Conservation (phyloP, 37 sponge, comb jelly and placozoan species). For the Mnemiopsis leidyi region DNA sequence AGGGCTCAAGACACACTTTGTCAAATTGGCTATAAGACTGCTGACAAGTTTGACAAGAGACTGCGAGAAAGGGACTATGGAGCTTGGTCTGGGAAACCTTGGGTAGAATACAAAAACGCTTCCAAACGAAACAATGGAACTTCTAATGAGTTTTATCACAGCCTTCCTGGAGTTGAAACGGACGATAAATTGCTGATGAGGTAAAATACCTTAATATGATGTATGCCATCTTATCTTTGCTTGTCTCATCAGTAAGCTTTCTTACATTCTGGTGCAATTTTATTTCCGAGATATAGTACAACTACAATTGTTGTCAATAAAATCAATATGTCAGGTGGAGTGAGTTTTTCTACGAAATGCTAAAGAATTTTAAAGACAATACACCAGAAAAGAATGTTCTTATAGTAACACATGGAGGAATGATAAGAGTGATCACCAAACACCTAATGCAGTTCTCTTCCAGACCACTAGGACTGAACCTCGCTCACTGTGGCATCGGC, state of each 20-base stretch:
- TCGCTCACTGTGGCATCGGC: not conserved
- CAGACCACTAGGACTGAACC: constrained; percentile 36
- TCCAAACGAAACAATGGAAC: not conserved
- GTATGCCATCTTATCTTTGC: no score
- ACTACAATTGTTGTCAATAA: no score
- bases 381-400: not conserved
- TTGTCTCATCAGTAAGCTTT: no score
- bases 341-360: constrained; percentile 10
- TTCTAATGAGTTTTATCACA: no score
- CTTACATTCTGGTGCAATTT: no score
- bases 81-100: not conserved
- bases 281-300: no score
- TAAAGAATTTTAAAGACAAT: not conserved
- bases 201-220: no score
- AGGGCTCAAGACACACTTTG: constrained; percentile 2
- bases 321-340: constrained; percentile 42
- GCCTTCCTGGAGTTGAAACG: constrained; percentile 4
- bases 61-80: constrained; percentile 28
- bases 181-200: not conserved
- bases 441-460: constrained; percentile 14
- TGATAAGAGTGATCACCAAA: not conserved
- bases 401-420: constrained; percentile 23
- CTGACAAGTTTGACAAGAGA: constrained; percentile 21
- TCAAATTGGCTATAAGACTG: constrained; percentile 2
- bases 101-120: not conserved